phyloP scores from a whole-genome alignment of 2,888 invertebrate genomes.

The Standfussiana lucernea region DNA sequence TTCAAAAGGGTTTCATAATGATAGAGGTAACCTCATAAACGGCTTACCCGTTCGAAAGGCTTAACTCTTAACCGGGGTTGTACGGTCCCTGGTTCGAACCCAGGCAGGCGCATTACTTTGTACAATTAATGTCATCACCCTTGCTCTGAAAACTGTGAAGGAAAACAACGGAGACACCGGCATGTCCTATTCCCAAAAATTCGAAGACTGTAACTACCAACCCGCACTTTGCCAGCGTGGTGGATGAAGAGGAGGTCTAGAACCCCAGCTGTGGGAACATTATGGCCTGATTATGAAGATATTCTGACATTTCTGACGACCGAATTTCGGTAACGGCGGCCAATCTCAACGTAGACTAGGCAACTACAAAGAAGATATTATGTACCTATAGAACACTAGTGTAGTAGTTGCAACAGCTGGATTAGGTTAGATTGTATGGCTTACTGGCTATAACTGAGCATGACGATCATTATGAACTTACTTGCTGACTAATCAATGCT shows the following conservation, averaged over 20 bases:
- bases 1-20: no score
- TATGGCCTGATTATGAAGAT: not conserved
- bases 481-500: conserved; percentile 80
- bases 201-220: not conserved
- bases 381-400: not conserved
- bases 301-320: not conserved
- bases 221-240: not conserved
- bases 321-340: not conserved
- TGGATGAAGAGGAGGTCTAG: not conserved
- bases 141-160: not conserved
- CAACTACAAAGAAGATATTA: not conserved
- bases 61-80: no score
- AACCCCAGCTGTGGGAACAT: not conserved
- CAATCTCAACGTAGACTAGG: not conserved
- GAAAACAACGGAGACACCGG: not conserved
- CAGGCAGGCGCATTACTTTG: not conserved
- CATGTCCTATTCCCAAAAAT: not conserved
- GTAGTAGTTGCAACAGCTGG: not conserved
- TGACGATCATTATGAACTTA: conserved; percentile 60
- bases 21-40: no score
- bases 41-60: no score
- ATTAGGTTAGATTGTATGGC: not conserved
- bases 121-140: not conserved
- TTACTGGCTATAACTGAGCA: not conserved
- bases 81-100: not conserved